Evolutionary conservation across 2,113 vertebrate species (phyloP), one percentile per base, ranked within the genome.

Genomic region (Diphyllodes magnificus): DNA sequence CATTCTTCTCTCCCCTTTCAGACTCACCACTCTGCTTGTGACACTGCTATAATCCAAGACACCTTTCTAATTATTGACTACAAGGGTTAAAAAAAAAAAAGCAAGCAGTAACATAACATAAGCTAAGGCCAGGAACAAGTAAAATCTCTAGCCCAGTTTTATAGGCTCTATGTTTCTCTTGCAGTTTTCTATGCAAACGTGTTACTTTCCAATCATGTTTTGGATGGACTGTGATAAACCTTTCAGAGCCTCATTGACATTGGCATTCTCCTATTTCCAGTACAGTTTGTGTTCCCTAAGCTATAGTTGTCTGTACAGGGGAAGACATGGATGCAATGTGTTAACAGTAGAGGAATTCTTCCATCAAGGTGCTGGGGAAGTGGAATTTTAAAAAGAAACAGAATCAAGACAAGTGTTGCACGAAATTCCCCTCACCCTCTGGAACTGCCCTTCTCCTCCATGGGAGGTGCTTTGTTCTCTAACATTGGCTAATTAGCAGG

Each of bases 361-460:
- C 71, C 91, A 87, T 54, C 77, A 78, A 39, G 21, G 40, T 70
- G 64, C 64, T 60, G 61, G 75, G 88, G 70, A 94, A 53, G 49
- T 86, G 76, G 81, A 90, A 78, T 83, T 83, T 90, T 47, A 88
- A 92, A 93, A 92, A 88, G 54, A 81, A 91, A 86, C 27, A 78
- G 80, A 94, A 94, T 53, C 64, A 72, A 77, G 83, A 79, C 50
- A 80, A 80, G 35, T 22, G 53, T 49, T 79, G 64, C 79, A 82
- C 68, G 64, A 40, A 91, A 88, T 27, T 79, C 56, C 83, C 61
- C n/a, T 92, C 82, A 89, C 70, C 91, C 87, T 89, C 76, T 70
- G 71, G 81, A 94, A 95, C 44, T 56, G 85, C 66, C 73, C 35
- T 89, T 96, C 82, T 89, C 93, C 93, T 95, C 95, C 93, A 92